Conservation (phyloP, 1,140 invertebrate genomes). For the Helicoverpa armigera region DNA sequence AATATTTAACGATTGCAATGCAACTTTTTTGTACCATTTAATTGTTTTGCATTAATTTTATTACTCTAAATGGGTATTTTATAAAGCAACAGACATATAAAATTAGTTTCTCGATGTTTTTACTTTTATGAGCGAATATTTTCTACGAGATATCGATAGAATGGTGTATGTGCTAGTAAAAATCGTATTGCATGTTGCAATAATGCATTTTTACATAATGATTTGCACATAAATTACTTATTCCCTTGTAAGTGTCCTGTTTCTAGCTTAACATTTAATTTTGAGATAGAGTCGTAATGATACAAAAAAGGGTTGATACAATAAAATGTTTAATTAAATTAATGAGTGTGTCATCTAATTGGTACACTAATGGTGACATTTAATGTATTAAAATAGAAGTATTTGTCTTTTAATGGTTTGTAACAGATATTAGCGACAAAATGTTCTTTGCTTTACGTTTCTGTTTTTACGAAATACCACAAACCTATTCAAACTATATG, state of each 20-base stretch:
- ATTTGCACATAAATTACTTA: conserved; percentile 5
- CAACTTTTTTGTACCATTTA: conserved; percentile 12
- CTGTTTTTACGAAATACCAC: no score
- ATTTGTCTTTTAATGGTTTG: no score
- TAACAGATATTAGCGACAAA: no score
- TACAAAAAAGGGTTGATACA: background rate
- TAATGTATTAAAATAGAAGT: no score
- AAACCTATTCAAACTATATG: no score
- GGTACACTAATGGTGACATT: no score
- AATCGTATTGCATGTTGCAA: background rate
- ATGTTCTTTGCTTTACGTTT: no score
- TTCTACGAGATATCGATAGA: background rate
- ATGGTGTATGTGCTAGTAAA: background rate
- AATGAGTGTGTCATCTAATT: background rate
- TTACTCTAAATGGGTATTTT: conserved; percentile 9
- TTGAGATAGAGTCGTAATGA: background rate
- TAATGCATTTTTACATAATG: conserved; percentile 2
- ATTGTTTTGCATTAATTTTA: conserved; percentile 29
- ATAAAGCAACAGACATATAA: background rate
- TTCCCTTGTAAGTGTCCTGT: background rate
- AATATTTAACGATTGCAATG: conserved; percentile 44
- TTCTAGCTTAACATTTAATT: background rate
- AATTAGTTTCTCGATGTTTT: conserved; percentile 7
- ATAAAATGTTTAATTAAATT: background rate
- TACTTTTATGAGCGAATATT: conserved; percentile 17